phyloP scores from a whole-genome alignment of 2,888 invertebrate species.

The Cheilosia vulpina region DNA sequence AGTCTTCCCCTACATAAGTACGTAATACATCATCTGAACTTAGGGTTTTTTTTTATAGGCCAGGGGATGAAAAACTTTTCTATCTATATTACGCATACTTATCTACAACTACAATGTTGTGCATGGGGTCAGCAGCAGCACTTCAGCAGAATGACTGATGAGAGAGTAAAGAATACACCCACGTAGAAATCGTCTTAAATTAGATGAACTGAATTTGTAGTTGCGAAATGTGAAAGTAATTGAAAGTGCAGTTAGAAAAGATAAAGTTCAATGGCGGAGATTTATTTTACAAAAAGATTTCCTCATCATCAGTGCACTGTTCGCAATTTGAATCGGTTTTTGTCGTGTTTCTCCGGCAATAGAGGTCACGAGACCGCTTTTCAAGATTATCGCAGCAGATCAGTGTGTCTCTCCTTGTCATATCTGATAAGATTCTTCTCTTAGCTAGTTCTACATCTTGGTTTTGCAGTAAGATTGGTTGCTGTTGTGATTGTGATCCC shows the following conservation, averaged over 20 bases:
- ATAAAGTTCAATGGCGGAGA: constrained; percentile 20
- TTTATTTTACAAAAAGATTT: constrained; percentile 21
- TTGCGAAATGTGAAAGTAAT: constrained; percentile 64
- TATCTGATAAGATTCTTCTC: constrained; percentile 56
- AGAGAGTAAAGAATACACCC: too few relatives aligned
- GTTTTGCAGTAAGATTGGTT: not conserved
- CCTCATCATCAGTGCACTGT: constrained; percentile 33
- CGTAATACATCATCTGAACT: constrained; percentile 11
- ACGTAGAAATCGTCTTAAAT: not conserved
- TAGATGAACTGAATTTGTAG: constrained; percentile 20
- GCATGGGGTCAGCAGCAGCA: too few relatives aligned
- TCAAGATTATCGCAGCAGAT: constrained; percentile 8
- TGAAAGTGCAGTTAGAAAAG: constrained; percentile 49
- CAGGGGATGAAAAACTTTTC: constrained; percentile 22
- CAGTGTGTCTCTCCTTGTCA: not conserved
- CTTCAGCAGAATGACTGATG: too few relatives aligned
- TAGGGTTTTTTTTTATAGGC: too few relatives aligned
- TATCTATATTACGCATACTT: not conserved
- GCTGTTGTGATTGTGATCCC: constrained; percentile 7
- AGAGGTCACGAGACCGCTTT: constrained; percentile 43
- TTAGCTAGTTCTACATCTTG: constrained; percentile 18
- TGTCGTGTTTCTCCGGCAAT: constrained; percentile 22
- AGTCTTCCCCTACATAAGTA: constrained; percentile 14
- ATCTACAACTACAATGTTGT: too few relatives aligned
- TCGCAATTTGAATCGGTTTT: constrained; percentile 42